A percentile compares a stretch with the other conserved stretches of the same genome.
Conservation (phyloP, 1,140 invertebrate genomes). For the Heliconius melpomene region DNA sequence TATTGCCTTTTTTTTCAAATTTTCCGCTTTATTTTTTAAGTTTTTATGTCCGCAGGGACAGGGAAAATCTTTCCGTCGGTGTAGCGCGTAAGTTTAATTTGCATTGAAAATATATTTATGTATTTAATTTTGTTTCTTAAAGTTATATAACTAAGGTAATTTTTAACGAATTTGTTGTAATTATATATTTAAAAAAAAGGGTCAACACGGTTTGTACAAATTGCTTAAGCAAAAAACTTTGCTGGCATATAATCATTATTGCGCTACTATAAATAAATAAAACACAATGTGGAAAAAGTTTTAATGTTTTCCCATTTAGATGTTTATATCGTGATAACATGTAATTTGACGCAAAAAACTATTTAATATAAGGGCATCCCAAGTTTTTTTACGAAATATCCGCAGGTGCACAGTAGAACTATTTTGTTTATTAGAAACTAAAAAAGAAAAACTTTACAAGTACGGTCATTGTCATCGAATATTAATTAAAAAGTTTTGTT, state of each 20-base stretch:
- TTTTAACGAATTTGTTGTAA: background rate
- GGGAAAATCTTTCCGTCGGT: background rate
- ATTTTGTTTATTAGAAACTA: constrained; percentile 49
- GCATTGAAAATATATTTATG: background rate
- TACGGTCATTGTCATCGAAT: constrained; percentile 49
- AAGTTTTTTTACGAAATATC: constrained; percentile 49
- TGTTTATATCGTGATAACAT: constrained; percentile 22
- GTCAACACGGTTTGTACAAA: background rate
- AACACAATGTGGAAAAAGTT: background rate
- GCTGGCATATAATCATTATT: constrained; percentile 12
- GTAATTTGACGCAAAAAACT: constrained; percentile 41
- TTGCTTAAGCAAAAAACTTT: background rate
- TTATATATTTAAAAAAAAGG: constrained; percentile 4
- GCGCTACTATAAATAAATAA: constrained; percentile 9
- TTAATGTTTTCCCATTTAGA: constrained; percentile 8
- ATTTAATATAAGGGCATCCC: constrained; percentile 57
- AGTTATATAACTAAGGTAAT: background rate
- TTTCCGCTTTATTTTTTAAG: background rate
- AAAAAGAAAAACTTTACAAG: constrained; percentile 61
- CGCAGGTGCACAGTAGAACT: constrained; percentile 64
- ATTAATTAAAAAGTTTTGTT: constrained; percentile 17
- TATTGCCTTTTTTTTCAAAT: background rate
- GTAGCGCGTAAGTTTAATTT: background rate
- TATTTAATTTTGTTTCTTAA: background rate
- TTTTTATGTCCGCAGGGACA: background rate